Percentiles rank a stretch among this genome's conserved stretches.
Conservation (phyloP, 2,888 invertebrate species). For the Exephanes ischioxanthus region DNA sequence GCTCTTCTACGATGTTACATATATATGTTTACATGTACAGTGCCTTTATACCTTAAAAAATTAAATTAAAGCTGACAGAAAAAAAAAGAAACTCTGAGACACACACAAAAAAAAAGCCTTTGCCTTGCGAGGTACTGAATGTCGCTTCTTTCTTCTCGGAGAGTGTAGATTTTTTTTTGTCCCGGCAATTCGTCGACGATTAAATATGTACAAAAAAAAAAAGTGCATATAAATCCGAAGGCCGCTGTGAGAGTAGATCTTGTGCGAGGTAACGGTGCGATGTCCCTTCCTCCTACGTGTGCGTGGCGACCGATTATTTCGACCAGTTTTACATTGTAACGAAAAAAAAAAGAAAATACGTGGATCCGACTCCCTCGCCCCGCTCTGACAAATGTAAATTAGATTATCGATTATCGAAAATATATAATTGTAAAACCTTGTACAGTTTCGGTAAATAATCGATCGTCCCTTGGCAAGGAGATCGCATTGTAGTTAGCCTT, state of each 20-base stretch:
- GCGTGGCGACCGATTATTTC: conserved; percentile 66
- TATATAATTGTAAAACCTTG: conserved; percentile 67
- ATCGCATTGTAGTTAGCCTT: conserved; percentile 80
- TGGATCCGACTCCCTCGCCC: neutral
- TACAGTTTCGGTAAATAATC: conserved; percentile 64
- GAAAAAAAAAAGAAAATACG: conserved; percentile 56
- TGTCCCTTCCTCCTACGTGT: conserved; percentile 10
- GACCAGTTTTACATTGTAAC: conserved; percentile 78
- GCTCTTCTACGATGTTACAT: conserved; percentile 74
- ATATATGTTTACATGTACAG: conserved; percentile 82
- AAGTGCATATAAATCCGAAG: conserved; percentile 32
- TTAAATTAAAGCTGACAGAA: conserved; percentile 48
- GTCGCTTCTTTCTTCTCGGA: conserved; percentile 58
- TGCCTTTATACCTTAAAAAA: conserved; percentile 82
- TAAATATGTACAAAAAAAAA: neutral
- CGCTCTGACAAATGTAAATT: conserved; percentile 58
- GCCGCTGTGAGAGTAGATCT: conserved; percentile 7
- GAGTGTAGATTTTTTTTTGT: conserved; percentile 31
- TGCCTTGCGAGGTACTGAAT: conserved; percentile 50
- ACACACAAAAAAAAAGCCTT: conserved; percentile 53
- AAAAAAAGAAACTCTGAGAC: conserved; percentile 48
- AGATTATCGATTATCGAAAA: conserved; percentile 58
- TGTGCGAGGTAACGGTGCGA: conserved; percentile 29
- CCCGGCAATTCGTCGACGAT: conserved; percentile 2
- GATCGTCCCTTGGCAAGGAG: conserved; percentile 57